phyloP scores from a whole-genome alignment of 2,888 invertebrate genomes.

The Melinopterus prodromus region DNA sequence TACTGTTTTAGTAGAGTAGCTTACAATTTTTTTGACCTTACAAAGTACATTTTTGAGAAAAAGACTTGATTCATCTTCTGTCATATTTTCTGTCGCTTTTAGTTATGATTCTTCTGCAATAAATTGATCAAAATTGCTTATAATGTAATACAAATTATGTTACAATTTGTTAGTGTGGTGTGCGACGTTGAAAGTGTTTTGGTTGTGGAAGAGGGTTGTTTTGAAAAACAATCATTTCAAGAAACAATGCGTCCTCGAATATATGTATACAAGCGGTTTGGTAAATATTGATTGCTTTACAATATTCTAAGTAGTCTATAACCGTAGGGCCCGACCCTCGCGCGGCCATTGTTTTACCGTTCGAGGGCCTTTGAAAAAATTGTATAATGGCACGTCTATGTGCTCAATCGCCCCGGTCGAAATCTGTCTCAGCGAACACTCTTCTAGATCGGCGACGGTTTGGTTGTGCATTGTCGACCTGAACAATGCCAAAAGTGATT shows the following conservation, averaged over 20 bases:
- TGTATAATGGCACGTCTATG: slow-evolving; percentile 5
- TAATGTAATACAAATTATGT: not conserved
- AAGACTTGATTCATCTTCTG: too few species aligned
- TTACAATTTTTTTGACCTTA: too few species aligned
- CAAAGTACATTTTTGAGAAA: too few species aligned
- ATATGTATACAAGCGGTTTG: slow-evolving; percentile 44
- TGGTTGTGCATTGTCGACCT: not conserved
- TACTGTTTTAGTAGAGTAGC: too few species aligned
- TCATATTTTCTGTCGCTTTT: too few species aligned
- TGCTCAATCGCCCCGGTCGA: not conserved
- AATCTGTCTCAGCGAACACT: not conserved
- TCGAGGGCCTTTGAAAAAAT: slow-evolving; percentile 30
- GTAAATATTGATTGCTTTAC: slow-evolving; percentile 56
- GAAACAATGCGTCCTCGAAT: slow-evolving; percentile 43
- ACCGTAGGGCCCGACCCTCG: slow-evolving; percentile 35
- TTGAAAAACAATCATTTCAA: slow-evolving; percentile 8
- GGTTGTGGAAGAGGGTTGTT: not conserved
- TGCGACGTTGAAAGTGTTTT: not conserved
- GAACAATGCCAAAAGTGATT: not conserved
- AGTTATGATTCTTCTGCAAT: too few species aligned
- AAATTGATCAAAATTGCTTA: not conserved
- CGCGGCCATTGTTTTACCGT: slow-evolving; percentile 34
- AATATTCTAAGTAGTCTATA: slow-evolving; percentile 43
- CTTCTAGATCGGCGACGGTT: not conserved
- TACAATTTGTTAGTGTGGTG: not conserved